A percentile compares a stretch with the other conserved stretches of the same genome.
Conservation (phyloP, 2,888 invertebrate species). For the Eristalinus sepulchralis region DNA sequence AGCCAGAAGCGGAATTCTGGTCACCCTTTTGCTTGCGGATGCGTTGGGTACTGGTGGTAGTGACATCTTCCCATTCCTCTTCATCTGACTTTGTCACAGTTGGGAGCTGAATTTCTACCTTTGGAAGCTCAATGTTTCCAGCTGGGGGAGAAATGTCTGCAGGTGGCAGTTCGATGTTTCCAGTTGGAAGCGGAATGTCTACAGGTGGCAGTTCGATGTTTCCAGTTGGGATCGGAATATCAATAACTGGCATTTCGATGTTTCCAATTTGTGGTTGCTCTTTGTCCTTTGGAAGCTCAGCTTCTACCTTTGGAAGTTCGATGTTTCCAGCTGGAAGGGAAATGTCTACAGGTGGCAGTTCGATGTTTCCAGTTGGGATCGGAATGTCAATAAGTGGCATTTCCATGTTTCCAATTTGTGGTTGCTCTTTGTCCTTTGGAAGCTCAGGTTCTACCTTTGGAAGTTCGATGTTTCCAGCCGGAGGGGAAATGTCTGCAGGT, state of each 20-base stretch:
- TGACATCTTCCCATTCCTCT: background rate
- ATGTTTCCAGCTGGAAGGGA: too few relatives aligned
- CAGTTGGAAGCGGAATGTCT: background rate
- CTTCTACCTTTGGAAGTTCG: too few relatives aligned
- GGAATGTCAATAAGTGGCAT: background rate
- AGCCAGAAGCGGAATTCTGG: too few relatives aligned
- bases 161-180: background rate
- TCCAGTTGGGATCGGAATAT: background rate
- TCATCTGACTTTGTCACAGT: background rate
- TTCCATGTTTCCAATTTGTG: too few relatives aligned
- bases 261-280: background rate
- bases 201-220: background rate
- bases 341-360: background rate
- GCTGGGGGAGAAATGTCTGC: too few relatives aligned
- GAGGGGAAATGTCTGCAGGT: background rate
- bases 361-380: background rate
- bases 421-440: too few relatives aligned
- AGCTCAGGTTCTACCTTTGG: too few relatives aligned
- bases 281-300: too few relatives aligned
- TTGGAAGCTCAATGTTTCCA: too few relatives aligned
- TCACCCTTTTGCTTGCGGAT: background rate
- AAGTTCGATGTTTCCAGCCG: background rate
- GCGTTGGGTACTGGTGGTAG: background rate
- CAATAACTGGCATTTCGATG: background rate
- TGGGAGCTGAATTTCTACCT: too few relatives aligned